Percentiles rank a stretch among this genome's conserved stretches.
phyloP scores from a whole-genome alignment of 2,113 vertebrate genomes.

The Pangasianodon gigas region DNA sequence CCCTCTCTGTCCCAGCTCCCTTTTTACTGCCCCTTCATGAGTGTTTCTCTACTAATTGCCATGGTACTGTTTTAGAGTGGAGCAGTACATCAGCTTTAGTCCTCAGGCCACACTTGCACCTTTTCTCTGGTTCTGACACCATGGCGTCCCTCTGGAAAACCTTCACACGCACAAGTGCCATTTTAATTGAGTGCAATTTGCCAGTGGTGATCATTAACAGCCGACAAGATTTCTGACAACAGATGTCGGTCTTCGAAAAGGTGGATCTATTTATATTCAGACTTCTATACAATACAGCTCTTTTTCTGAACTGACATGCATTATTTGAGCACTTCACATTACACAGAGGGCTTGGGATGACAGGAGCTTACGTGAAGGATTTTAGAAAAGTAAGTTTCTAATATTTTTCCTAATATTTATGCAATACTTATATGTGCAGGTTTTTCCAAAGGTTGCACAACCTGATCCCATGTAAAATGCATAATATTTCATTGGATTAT shows the following conservation, averaged over 20 bases:
- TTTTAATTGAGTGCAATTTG: conserved; percentile 66
- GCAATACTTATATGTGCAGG: not conserved
- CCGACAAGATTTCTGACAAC: conserved; percentile 53
- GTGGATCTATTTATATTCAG: conserved; percentile 15
- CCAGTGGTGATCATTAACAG: conserved; percentile 65
- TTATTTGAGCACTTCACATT: conserved; percentile 25
- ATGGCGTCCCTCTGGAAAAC: conserved; percentile 50
- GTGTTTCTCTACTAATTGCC: conserved; percentile 62
- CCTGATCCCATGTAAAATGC: not conserved
- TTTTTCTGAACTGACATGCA: conserved; percentile 4
- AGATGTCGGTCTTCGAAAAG: conserved; percentile 26
- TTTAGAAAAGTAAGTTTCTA: not conserved
- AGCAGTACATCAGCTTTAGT: conserved; percentile 53
- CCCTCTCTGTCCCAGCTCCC: conserved; percentile 40
- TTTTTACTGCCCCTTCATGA: conserved; percentile 43
- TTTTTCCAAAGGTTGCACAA: not conserved
- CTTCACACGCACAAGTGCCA: conserved; percentile 61
- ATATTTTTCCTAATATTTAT: not conserved
- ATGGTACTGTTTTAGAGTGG: conserved; percentile 54
- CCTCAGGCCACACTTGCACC: conserved; percentile 60
- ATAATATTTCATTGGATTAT: not conserved
- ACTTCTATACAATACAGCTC: not conserved
- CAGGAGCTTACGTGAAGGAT: not conserved
- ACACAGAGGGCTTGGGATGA: not conserved
- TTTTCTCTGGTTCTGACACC: conserved; percentile 37